Evolutionary conservation across 2,113 vertebrate genomes (phyloP), one percentile per base, ranked within the genome.

Genomic region (Nothocercus nigrocapillus): DNA sequence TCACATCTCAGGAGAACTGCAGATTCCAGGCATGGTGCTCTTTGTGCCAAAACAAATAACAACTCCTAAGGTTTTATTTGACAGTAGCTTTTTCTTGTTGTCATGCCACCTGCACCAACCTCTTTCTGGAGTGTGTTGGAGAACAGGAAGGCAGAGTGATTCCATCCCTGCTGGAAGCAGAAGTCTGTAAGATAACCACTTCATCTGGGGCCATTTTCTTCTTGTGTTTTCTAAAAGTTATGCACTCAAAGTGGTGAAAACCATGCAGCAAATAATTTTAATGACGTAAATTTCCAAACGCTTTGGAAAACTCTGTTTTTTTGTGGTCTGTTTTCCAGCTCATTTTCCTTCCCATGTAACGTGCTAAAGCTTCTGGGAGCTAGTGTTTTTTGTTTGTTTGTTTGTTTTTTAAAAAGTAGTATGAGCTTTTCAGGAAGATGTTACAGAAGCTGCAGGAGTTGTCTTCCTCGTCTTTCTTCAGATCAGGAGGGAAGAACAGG

Each of bases 181-280:
- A 66, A 83, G 11, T 78, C 42, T 74, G 34, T 36, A 58, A 49
- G 16, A 24, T 72, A 70, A 70, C 11, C 45, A 27, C 28, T 47
- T 47, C 24, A 12, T 54, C 11, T 49, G 49, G 76, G 7, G 5
- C 45, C 0, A 2, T 64, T 82, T 25, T 40, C 9, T 1, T 12
- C 18, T 64, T 20, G 13, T 54, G 12, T 53, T 47, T 27, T 72
- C 85, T 45, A 18, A 24, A 44, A n/a, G n/a, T 58, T 87, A 14
- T 4, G 17, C 66, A 20, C 40, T 75, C n/a, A 19, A 32, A 11
- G 21, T 76, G 2, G 47, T 62, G 63, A 69, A 92, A 82, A 78
- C 66, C 25, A 20, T 25, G 10, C 32, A 40, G 17, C 44, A 30
- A 88, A 32, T 82, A 9, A 20, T 62, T 69, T 87, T 61, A 51